A percentile compares a stretch with the other conserved stretches of the same genome.
Evolutionary conservation across 2,797 vertebrate genomes (phyloP).

Genomic region (Tadarida brasiliensis): DNA sequence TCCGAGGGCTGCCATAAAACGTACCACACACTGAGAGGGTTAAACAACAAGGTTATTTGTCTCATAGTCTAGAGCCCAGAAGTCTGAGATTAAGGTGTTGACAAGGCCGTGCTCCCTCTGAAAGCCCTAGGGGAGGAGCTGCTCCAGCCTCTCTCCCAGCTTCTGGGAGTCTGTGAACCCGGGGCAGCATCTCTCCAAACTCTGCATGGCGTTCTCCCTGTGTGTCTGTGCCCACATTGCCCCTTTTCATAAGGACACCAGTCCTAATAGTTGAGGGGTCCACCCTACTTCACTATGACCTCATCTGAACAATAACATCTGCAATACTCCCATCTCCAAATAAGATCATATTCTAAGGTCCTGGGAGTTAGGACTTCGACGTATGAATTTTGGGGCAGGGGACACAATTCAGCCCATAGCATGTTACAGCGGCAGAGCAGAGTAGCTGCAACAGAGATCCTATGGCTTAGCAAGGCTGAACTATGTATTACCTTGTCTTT

Average conservation of each 20-base stretch:
- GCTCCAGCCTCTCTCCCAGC: not conserved
- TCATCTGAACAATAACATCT: not conserved
- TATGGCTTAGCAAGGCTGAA: not conserved
- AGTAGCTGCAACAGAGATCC: not conserved
- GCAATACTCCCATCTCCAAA: not conserved
- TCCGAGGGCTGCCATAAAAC: not conserved
- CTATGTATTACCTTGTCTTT: not conserved
- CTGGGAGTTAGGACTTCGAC: not conserved
- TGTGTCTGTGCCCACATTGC: not conserved
- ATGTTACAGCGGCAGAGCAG: not conserved
- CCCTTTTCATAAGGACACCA: not conserved
- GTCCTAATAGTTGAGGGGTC: too few relatives aligned
- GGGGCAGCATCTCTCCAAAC: accelerated
- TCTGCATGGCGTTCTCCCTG: accelerated
- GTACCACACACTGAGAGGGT: not conserved
- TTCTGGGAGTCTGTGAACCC: not conserved
- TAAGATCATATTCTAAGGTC: not conserved
- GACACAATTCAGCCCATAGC: not conserved
- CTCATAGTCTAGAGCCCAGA: not conserved
- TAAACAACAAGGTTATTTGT: not conserved
- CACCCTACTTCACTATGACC: not conserved
- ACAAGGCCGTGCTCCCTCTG: not conserved
- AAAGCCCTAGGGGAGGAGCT: not conserved
- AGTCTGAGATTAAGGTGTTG: not conserved
- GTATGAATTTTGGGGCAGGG: not conserved